Evolutionary conservation across 2,113 vertebrate genomes (phyloP).

Genomic region (Pelusios castaneus): DNA sequence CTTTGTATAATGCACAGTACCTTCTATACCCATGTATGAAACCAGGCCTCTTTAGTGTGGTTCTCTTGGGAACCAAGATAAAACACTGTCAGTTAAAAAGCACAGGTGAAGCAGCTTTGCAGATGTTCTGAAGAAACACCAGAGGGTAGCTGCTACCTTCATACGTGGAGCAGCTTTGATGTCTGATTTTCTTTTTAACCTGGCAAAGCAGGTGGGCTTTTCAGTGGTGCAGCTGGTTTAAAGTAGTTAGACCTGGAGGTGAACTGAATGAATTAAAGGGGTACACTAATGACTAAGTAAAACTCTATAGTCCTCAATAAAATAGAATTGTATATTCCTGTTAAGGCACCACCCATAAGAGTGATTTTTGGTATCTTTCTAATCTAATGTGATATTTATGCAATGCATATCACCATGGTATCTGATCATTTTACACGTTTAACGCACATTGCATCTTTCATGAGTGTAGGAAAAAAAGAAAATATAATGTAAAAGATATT

Average conservation of each 20-base stretch:
- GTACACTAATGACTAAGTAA: background rate
- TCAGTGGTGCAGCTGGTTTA: background rate
- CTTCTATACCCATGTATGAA: background rate
- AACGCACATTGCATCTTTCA: background rate
- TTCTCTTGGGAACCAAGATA: background rate
- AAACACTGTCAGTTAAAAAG: background rate
- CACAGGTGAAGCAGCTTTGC: background rate
- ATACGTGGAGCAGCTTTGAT: background rate
- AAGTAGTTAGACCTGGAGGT: background rate
- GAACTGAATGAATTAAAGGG: background rate
- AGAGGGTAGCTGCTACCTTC: background rate
- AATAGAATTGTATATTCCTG: background rate
- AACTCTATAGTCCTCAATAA: background rate
- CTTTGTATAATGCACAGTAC: background rate
- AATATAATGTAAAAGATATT: fast-evolving
- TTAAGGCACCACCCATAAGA: background rate
- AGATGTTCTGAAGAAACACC: background rate
- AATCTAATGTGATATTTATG: fast-evolving
- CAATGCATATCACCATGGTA: fast-evolving
- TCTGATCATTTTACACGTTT: fast-evolving
- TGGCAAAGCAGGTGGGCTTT: background rate
- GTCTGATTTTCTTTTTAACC: background rate
- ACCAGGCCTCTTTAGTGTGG: background rate
- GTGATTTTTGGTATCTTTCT: background rate
- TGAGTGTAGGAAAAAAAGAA: background rate